Conservation (phyloP, 2,888 invertebrate genomes). For the Hirtodrosophila histrioides region DNA sequence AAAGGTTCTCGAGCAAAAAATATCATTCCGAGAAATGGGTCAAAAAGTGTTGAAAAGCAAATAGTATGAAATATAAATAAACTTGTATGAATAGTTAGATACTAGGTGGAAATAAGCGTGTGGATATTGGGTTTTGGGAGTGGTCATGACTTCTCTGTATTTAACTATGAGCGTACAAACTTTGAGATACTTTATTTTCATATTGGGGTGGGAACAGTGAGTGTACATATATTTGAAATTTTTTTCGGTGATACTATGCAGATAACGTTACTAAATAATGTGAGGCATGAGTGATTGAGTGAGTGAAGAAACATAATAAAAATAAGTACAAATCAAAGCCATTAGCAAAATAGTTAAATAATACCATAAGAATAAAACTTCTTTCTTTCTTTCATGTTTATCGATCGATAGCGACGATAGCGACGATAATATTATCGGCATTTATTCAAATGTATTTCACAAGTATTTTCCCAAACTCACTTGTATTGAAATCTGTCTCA, state of each 20-base stretch:
- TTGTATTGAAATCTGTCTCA: slow-evolving; percentile 84
- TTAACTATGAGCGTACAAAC: slow-evolving; percentile 7
- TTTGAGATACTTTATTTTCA: slow-evolving; percentile 11
- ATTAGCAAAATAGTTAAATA: slow-evolving; percentile 67
- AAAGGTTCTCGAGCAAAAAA: slow-evolving; percentile 83
- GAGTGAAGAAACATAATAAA: slow-evolving; percentile 55
- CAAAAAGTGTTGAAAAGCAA: slow-evolving; percentile 49
- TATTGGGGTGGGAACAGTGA: slow-evolving; percentile 17
- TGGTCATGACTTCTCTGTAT: slow-evolving; percentile 13
- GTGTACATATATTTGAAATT: slow-evolving; percentile 23
- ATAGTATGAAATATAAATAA: slow-evolving; percentile 11
- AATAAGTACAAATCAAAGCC: slow-evolving; percentile 57
- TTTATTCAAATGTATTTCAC: slow-evolving; percentile 64
- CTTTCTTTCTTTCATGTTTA: slow-evolving; percentile 68
- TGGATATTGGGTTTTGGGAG: slow-evolving; percentile 13
- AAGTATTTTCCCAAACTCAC: slow-evolving; percentile 83
- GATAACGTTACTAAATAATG: slow-evolving; percentile 35
- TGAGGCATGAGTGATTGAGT: slow-evolving; percentile 49
- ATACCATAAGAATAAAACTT: slow-evolving; percentile 61
- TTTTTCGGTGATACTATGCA: slow-evolving; percentile 40
- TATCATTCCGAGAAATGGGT: slow-evolving; percentile 85
- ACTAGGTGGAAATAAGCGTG: slow-evolving; percentile 15
- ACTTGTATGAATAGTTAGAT: slow-evolving; percentile 9
- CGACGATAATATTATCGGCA: slow-evolving; percentile 42
- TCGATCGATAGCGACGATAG: slow-evolving; percentile 52